Percentiles rank a stretch among this genome's conserved stretches.
Conservation (phyloP, 2,797 vertebrate species). For the Melanotaenia boesemani region DNA sequence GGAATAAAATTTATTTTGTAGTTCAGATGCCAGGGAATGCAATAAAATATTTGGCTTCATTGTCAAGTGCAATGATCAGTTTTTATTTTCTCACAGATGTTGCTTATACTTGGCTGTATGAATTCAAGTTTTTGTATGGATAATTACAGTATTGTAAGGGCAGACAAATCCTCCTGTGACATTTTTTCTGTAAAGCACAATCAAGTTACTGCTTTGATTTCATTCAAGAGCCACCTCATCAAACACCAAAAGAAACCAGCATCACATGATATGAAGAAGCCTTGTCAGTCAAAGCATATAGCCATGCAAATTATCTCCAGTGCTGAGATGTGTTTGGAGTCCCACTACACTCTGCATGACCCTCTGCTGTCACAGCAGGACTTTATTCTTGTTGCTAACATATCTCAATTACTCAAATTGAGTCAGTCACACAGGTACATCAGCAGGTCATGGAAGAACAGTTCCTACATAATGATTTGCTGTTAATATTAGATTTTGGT, state of each 20-base stretch:
- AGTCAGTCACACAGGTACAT: conserved; percentile 81
- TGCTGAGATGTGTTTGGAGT: conserved; percentile 61
- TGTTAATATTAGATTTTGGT: conserved; percentile 85
- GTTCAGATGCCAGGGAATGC: conserved; percentile 17
- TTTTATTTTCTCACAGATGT: conserved; percentile 28
- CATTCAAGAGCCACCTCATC: conserved; percentile 64
- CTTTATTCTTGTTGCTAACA: conserved; percentile 62
- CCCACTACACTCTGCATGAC: conserved; percentile 76
- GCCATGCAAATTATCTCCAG: conserved; percentile 65
- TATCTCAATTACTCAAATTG: conserved; percentile 82
- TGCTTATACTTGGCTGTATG: conserved; percentile 43
- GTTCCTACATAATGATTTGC: conserved; percentile 84
- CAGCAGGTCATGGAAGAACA: conserved; percentile 78
- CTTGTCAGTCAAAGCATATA: conserved; percentile 68
- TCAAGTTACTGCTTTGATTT: conserved; percentile 61
- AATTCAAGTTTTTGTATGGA: conserved; percentile 50
- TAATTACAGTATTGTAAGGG: conserved; percentile 53
- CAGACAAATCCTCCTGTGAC: conserved; percentile 28
- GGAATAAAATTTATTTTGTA: conserved; percentile 35
- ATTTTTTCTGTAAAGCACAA: conserved; percentile 48
- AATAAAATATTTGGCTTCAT: conserved; percentile 28
- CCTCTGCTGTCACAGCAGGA: conserved; percentile 74
- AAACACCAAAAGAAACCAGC: conserved; percentile 34
- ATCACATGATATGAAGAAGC: conserved; percentile 40
- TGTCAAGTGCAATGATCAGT: conserved; percentile 25